A percentile compares a stretch with the other conserved stretches of the same genome.
These are phyloP conservation scores for Biston stratarius DNA, from an alignment of 2,888 invertebrate species.

Conservation along the genomic window DNA sequence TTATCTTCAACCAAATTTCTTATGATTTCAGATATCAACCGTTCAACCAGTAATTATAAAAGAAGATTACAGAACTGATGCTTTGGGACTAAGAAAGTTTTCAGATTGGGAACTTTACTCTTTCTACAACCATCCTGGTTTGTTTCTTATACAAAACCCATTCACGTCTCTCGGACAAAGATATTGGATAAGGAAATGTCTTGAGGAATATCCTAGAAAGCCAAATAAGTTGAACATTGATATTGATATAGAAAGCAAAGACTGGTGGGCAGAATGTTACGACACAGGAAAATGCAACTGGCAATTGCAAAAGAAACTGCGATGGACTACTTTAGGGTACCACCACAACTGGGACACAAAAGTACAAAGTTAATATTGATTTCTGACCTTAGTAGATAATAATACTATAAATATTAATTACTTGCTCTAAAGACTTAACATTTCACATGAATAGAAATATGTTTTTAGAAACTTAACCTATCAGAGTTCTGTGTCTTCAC, in stretches of 20 bases:
- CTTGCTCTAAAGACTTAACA: too few species aligned
- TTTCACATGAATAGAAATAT: too few species aligned
- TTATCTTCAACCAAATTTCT: neutral
- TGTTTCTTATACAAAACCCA: slow-evolving; percentile 93
- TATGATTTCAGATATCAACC: slow-evolving; percentile 46
- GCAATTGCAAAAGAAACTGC: slow-evolving; percentile 82
- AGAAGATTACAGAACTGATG: slow-evolving; percentile 57
- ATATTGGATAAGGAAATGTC: slow-evolving; percentile 93
- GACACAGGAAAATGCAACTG: slow-evolving; percentile 70
- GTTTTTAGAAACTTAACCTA: too few species aligned
- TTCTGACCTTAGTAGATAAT: slow-evolving; percentile 34
- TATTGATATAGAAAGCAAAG: slow-evolving; percentile 69
- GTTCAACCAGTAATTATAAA: slow-evolving; percentile 13
- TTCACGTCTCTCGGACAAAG: slow-evolving; percentile 92
- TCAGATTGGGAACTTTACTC: slow-evolving; percentile 88
- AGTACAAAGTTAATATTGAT: slow-evolving; percentile 79
- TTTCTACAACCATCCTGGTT: slow-evolving; percentile 89
- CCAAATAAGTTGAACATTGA: slow-evolving; percentile 91
- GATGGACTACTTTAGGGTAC: slow-evolving; percentile 99
- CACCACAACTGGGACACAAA: slow-evolving; percentile 99
- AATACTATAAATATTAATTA: neutral
- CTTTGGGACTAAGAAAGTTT: slow-evolving; percentile 62
- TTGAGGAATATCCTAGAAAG: slow-evolving; percentile 91
- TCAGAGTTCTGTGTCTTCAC: too few species aligned
- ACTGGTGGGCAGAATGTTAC: slow-evolving; percentile 89